phyloP scores from a whole-genome alignment of 1,140 invertebrate species.

The Dinothrombium tinctorium region DNA sequence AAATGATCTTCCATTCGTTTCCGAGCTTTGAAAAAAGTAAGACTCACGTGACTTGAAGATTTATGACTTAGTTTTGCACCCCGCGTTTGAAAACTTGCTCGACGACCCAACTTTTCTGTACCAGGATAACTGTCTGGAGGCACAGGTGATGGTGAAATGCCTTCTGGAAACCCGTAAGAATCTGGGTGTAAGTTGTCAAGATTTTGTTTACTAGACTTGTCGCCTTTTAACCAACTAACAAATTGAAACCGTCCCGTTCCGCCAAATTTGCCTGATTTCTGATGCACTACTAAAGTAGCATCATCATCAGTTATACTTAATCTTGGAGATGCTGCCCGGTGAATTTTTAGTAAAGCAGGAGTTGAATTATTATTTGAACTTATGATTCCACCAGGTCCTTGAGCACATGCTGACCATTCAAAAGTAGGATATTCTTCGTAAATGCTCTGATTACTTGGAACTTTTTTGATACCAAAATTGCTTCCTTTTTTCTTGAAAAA shows the following conservation, averaged over 20 bases:
- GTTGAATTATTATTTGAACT: slow-evolving; percentile 13
- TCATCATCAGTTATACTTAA: slow-evolving; percentile 19
- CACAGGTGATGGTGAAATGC: slow-evolving; percentile 4
- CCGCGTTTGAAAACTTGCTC: slow-evolving; percentile 11
- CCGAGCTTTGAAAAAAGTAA: slow-evolving; percentile 47
- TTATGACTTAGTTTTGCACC: slow-evolving; percentile 15
- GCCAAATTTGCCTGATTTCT: not conserved
- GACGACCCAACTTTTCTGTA: slow-evolving; percentile 9
- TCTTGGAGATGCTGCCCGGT: slow-evolving; percentile 18
- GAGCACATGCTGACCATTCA: not conserved
- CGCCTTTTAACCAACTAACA: slow-evolving; percentile 11
- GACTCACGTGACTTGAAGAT: slow-evolving; percentile 26
- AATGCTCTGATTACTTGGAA: slow-evolving; percentile 15
- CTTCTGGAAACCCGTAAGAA: not conserved
- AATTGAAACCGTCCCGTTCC: slow-evolving; percentile 12
- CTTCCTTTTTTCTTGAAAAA: slow-evolving; percentile 58
- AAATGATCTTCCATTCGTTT: slow-evolving; percentile 60
- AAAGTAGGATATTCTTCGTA: slow-evolving; percentile 15
- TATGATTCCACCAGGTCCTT: not conserved
- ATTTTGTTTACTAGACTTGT: not conserved
- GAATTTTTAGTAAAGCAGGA: slow-evolving; percentile 16
- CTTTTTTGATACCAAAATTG: slow-evolving; percentile 12
- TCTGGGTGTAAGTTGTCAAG: not conserved
- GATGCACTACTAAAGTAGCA: slow-evolving; percentile 8
- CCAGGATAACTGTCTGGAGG: slow-evolving; percentile 10